Evolutionary conservation across 2,113 vertebrate genomes (phyloP), one percentile per base, ranked within the genome.

Genomic region (Probosciger aterrimus): DNA sequence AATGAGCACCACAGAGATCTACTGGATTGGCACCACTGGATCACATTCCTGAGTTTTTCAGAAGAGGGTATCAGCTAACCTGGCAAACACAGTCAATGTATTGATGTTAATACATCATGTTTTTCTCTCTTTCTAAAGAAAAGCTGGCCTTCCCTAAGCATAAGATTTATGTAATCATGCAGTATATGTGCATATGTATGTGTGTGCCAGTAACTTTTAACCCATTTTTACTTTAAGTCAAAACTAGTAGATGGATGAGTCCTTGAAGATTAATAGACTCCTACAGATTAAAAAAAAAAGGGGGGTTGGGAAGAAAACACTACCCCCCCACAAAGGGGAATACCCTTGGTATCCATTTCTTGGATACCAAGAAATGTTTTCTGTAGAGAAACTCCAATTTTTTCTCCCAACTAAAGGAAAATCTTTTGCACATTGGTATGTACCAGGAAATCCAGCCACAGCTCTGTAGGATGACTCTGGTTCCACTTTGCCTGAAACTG

Each of bases 281-380:
- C 13, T 41, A 44, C 16, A 47, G 17, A 9, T 41, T 79, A 19
- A 59, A 59, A 65, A 69, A 37, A 41, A 28, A 8, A 4, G 15
- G 10, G 4, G 1, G 2, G 14, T 24, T 85, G 30, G 37, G 24
- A 86, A 80, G 52, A 76, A 85, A 92, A 82, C 24, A 63, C 15
- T 49, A 19, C 39, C 2, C 10, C 5, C 14, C 0, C 15, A 53
- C 15, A 53, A 5, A 28, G 3, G 4, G 18, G 2, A 2, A 22
- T 63, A 19, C 24, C 5, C 4, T 49, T n/a, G 57, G 10, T 18
- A 68, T 30, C 37, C 5, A 15, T 64, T 86, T 52, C 16, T 59
- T 60, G 25, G 11, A 33, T 30, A 70, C 16, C 4, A 78, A 23
- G 23, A 62, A 71, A 71, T 22, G 6, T 22, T 41, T 14, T 52